Conservation (phyloP, 2,888 invertebrate genomes). For the Incurvaria masculella region DNA sequence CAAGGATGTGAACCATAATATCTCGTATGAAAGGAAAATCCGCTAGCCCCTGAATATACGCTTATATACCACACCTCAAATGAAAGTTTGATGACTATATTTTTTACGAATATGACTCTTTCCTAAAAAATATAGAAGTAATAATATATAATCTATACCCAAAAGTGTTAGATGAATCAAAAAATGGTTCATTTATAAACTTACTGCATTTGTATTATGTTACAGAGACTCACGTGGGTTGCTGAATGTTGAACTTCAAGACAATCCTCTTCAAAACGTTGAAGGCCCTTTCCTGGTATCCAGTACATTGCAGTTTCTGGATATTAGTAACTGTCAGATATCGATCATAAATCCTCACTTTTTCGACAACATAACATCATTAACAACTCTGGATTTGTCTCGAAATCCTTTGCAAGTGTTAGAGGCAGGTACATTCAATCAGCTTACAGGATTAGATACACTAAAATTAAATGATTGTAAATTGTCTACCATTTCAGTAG, state of each 20-base stretch:
- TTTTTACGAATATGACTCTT: too few relatives aligned
- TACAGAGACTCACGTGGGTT: slow-evolving; percentile 66
- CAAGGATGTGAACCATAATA: too few relatives aligned
- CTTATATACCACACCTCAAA: too few relatives aligned
- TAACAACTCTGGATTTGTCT: slow-evolving; percentile 67
- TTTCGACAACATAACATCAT: slow-evolving; percentile 63
- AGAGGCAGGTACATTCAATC: slow-evolving; percentile 58
- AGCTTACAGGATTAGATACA: slow-evolving; percentile 62
- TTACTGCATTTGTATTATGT: too few relatives aligned
- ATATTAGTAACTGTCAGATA: slow-evolving; percentile 64
- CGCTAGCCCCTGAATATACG: too few relatives aligned
- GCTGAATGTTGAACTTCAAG: slow-evolving; percentile 66
- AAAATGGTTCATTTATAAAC: too few relatives aligned
- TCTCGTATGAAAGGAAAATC: too few relatives aligned
- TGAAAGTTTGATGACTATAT: too few relatives aligned
- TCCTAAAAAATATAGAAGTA: too few relatives aligned
- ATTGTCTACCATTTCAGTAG: slow-evolving; percentile 54
- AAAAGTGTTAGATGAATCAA: too few relatives aligned
- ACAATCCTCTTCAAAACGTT: slow-evolving; percentile 60
- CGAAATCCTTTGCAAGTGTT: slow-evolving; percentile 61
- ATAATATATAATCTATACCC: too few relatives aligned
- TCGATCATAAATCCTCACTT: slow-evolving; percentile 58
- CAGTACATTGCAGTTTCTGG: slow-evolving; percentile 63
- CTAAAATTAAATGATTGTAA: slow-evolving; percentile 65
- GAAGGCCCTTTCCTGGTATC: slow-evolving; percentile 65